Conservation (phyloP, 1,140 invertebrate species). For the Diabrotica virgifera region DNA sequence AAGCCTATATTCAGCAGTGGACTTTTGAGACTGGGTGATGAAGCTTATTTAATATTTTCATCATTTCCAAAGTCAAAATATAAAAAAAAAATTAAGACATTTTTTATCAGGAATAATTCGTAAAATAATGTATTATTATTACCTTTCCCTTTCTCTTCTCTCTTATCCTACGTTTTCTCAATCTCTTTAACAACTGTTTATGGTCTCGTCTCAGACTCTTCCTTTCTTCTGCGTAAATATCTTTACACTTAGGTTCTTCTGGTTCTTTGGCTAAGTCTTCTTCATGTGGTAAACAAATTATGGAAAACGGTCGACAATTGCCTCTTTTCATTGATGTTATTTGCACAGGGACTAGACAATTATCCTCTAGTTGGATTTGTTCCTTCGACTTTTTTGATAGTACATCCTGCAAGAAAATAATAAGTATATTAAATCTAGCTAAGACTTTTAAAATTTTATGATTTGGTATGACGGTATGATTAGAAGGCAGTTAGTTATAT, state of each 20-base stretch:
- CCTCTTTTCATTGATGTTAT: constrained; percentile 52
- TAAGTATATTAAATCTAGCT: not conserved
- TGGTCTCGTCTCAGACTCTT: constrained; percentile 58
- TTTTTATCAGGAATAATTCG: too few relatives aligned
- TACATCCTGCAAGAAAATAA: constrained; percentile 23
- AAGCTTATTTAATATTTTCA: too few relatives aligned
- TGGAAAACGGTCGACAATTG: constrained; percentile 53
- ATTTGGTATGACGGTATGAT: not conserved
- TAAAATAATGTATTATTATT: constrained; percentile 1
- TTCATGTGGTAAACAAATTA: constrained; percentile 62
- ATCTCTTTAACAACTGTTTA: constrained; percentile 56
- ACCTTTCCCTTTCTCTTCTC: constrained; percentile 49
- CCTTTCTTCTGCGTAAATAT: constrained; percentile 57
- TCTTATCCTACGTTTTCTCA: constrained; percentile 55
- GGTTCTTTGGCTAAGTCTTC: constrained; percentile 58
- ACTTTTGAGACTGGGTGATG: too few relatives aligned
- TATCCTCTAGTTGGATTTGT: constrained; percentile 25
- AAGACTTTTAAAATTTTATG: not conserved
- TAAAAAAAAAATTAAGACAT: too few relatives aligned
- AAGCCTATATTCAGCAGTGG: too few relatives aligned
- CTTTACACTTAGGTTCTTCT: constrained; percentile 56
- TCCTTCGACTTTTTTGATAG: constrained; percentile 16
- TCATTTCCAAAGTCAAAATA: too few relatives aligned
- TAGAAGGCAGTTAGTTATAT: too few relatives aligned
- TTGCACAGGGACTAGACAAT: constrained; percentile 56